These are phyloP conservation scores for Carassius carassius DNA, from an alignment of 2,113 vertebrate genomes.

Conservation along the genomic window DNA sequence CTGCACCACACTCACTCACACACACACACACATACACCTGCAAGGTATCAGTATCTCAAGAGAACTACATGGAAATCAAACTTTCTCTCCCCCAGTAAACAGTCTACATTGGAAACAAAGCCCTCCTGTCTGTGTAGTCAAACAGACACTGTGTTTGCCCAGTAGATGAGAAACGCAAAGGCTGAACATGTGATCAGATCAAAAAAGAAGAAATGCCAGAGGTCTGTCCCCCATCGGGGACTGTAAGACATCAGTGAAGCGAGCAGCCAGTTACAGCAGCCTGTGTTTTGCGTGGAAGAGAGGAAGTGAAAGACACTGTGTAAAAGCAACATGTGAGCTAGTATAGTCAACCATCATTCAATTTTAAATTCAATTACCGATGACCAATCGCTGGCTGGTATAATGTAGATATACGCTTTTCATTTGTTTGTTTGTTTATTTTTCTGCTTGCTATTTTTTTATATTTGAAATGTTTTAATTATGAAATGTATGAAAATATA, in stretches of 20 bases:
- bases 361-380: background rate
- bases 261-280: background rate
- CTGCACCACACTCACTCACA: constrained; percentile 24
- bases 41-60: constrained; percentile 48
- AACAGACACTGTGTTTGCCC: constrained; percentile 32
- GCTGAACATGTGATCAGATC: constrained; percentile 13
- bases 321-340: background rate
- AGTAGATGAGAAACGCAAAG: background rate
- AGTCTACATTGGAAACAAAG: constrained; percentile 41
- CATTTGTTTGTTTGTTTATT: background rate
- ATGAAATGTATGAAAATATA: too few relatives aligned
- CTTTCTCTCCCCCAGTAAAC: constrained; percentile 47
- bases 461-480: background rate
- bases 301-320: background rate
- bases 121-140: constrained; percentile 31
- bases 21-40: constrained; percentile 1
- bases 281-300: background rate
- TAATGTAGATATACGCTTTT: background rate
- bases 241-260: constrained; percentile 6
- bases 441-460: background rate
- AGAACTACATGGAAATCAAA: constrained; percentile 51
- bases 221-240: background rate
- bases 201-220: constrained; percentile 18
- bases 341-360: background rate
- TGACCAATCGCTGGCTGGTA: too few relatives aligned